phyloP scores from a whole-genome alignment of 2,113 vertebrate genomes.

The Pluvialis apricaria region DNA sequence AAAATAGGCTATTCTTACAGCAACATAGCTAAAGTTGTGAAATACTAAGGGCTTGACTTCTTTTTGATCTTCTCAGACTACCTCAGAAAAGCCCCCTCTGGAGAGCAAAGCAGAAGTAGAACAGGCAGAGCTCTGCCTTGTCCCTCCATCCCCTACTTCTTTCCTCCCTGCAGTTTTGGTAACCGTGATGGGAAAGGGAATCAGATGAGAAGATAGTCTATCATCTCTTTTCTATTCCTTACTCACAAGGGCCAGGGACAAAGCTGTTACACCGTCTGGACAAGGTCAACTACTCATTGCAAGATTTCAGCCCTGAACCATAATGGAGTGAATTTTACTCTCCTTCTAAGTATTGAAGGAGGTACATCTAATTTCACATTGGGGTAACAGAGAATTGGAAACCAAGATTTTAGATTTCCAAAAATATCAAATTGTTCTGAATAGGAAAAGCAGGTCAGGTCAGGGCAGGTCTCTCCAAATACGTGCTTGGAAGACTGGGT shows the following conservation, averaged over 20 bases:
- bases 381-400: neutral
- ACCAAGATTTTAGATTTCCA: neutral
- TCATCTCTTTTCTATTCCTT: neutral
- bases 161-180: neutral
- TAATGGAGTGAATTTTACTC: neutral
- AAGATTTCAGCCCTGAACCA: neutral
- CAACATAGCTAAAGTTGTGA: neutral
- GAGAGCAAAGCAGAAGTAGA: neutral
- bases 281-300: neutral
- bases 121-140: neutral
- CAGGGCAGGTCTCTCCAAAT: neutral
- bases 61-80: neutral
- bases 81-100: neutral
- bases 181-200: neutral
- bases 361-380: neutral
- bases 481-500: neutral
- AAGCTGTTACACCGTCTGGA: neutral
- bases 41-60: neutral
- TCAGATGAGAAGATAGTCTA: neutral
- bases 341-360: neutral
- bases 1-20: neutral
- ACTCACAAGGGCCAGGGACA: neutral
- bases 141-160: neutral
- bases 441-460: neutral
- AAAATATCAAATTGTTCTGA: neutral